Base-by-base conservation (phyloP, 2,888 invertebrate species). In the Hyalella azteca region DNA sequence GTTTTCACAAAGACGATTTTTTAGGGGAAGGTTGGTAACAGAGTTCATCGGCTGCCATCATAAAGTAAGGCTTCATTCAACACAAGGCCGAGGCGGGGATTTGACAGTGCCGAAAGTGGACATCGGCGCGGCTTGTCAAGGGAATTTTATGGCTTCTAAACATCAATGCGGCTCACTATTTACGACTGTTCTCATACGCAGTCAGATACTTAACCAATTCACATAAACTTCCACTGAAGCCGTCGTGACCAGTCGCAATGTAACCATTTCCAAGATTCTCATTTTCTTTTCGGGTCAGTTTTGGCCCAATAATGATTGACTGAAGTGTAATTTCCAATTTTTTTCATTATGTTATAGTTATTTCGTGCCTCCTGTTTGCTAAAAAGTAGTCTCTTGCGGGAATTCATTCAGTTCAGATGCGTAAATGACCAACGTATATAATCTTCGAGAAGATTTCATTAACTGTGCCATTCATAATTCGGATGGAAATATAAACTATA, bases 121-220 rank as follows among this genome's bases (percentile, higher is more conserved):
- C 66, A 66, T 19, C 36, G 66, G n/a, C 36, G 66, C 66, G 66
- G 66, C 66, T 11, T 66, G 66, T 66, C 66, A 66, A 66, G 66
- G 36, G 19, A 36, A 66, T 66, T 66, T 66, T 66, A 66, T 66
- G 66, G 66, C 66, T 66, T 66, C 66, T 66, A 66, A 66, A 66
- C 66, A 66, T 66, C 66, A 66, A 66, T 66, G 66, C 36, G 66
- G 66, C 36, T 66, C 66, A 66, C 15, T 66, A 66, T 66, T 66
- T 66, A 66, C 66, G 66, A 66, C 66, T 66, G 29, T 66, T 36
- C 66, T 66, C 36, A 66, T 66, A 66, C 66, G 32, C 66, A 66
- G 66, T 66, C 66, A 66, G 66, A 66, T 66, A 66, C 66, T 66
- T 66, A 66, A 66, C 66, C 66, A 66, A 66, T 66, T 66, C 66